Evolutionary conservation across 2,797 vertebrate species (phyloP), one percentile per base, ranked within the genome.

Genomic region (Netta rufina): DNA sequence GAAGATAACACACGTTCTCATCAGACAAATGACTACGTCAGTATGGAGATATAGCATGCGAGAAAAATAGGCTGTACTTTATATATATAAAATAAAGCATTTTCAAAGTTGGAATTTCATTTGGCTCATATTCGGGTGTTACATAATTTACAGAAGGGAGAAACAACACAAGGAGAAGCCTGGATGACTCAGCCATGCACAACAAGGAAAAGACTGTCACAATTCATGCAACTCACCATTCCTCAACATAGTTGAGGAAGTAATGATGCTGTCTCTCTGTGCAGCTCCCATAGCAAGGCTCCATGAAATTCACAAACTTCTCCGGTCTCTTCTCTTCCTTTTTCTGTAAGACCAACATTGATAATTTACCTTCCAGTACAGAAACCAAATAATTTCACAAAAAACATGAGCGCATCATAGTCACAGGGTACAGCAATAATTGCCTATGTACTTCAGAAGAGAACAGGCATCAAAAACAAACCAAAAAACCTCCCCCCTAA

Each of bases 291-390:
- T 98, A 99, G 79, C 99, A 99, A 1, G 98, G 98, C 80, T 99
- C 99, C 89, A 98, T 98, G 56, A 99, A 99, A 97, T 99, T 99
- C 92, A 99, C 96, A 78, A 99, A 99, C 53, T 98, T 97, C 89
- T 99, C 98, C 4, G 98, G 98, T 77, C 98, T 87, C 87, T 98
- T 99, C 56, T 99, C 99, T n/a, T 99, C 99, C 87, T 99, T 99
- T 97, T 99, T 99, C 99, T 99, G 95, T 9, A 93, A 61, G 13
- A 3, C 25, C 57, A 71, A 73, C 72, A 91, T 72, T 30, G 27
- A 20, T 5, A 28, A 65, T 41, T 89, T 61, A 61, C n/a, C 56
- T 76, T 70, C 19, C 49, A 73, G 30, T 2, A 2, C 39, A 92
- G 32, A 70, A 81, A 70, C 8, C 28, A 62, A 33, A 21, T n/a